Base-by-base conservation (phyloP, 2,113 vertebrate species). In the Scortum barcoo region DNA sequence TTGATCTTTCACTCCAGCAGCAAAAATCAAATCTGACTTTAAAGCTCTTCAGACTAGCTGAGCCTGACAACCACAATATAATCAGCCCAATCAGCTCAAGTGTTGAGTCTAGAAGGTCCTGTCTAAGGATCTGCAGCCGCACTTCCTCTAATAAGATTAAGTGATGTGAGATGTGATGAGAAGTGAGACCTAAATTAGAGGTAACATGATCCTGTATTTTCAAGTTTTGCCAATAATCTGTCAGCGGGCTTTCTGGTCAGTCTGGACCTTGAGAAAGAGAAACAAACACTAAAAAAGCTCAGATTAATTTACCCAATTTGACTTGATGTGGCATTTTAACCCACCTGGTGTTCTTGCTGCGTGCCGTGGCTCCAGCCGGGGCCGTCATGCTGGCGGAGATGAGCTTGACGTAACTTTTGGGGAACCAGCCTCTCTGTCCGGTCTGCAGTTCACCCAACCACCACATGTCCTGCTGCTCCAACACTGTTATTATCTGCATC, bases 391-490 rank as follows among this genome's bases (percentile, higher is more conserved):
- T 95, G 82, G 97, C 97, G 3, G 98, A 98, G 94, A 99, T 97
- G 88, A 99, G 97, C 88, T 99, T 99, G 80, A 99, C 98, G 12
- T 99, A 99, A 14, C 97, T 99, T 93, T 99, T 99, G 84, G 98
- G 98, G 88, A 99, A 99, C 98, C 98, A 99, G 78, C 98, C 98
- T 95, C 99, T 97, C 85, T 99, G 98, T 50, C 97, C 97, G 0
- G 86, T 90, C 94, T 98, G 98, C 63, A 99, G 97, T 92, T 99
- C 98, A 65, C 98, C 98, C 82, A 99, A 96, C 98, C 98, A 99
- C 98, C 98, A 99, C 98, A 99, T 99, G 89, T 99, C 98, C 93
- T 99, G 98, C 93, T 99, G 98, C 87, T 99, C 98, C 92, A 99
- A 91, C 75, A 99, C 98, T 0, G 97, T 98, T 88, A 99, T 99